Percentiles rank a stretch among this genome's conserved stretches.
phyloP scores from a whole-genome alignment of 1,140 invertebrate genomes.

The Magallana gigas region DNA sequence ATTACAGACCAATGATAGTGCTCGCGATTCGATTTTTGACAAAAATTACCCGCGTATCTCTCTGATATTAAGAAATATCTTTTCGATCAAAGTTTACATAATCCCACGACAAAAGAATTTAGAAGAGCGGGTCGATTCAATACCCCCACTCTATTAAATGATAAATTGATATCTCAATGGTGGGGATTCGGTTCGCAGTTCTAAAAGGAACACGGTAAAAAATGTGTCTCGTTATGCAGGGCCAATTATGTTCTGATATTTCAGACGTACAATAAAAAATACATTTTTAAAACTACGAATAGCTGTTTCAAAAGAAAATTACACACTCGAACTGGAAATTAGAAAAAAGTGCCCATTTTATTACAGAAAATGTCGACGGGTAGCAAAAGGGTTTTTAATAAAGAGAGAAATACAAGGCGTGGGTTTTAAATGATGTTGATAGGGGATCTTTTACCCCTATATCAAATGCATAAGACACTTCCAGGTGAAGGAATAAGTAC shows the following conservation, averaged over 20 bases:
- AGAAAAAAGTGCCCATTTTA: slow-evolving; percentile 32
- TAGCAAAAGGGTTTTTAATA: slow-evolving; percentile 25
- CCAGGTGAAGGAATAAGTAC: slow-evolving; percentile 29
- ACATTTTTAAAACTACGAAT: slow-evolving; percentile 28
- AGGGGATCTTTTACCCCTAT: background rate
- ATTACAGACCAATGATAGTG: slow-evolving; percentile 3
- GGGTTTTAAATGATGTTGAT: slow-evolving; percentile 33
- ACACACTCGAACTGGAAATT: slow-evolving; percentile 36
- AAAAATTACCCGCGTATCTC: slow-evolving; percentile 8
- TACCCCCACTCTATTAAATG: slow-evolving; percentile 8
- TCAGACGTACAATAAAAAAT: slow-evolving; percentile 36
- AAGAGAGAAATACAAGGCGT: slow-evolving; percentile 17
- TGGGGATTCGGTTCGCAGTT: background rate
- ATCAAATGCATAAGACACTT: slow-evolving; percentile 31
- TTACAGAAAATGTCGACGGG: slow-evolving; percentile 31
- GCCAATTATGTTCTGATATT: slow-evolving; percentile 29
- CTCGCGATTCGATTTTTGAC: slow-evolving; percentile 23
- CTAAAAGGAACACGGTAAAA: background rate
- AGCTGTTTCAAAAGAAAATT: slow-evolving; percentile 29
- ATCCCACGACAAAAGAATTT: slow-evolving; percentile 30
- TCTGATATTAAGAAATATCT: slow-evolving; percentile 37
- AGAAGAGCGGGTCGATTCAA: background rate
- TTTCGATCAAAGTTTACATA: slow-evolving; percentile 35
- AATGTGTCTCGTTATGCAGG: background rate
- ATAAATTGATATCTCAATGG: slow-evolving; percentile 32